A percentile compares a stretch with the other conserved stretches of the same genome.
Conservation (phyloP, 2,888 invertebrate species). For the Entomobrya proxima region DNA sequence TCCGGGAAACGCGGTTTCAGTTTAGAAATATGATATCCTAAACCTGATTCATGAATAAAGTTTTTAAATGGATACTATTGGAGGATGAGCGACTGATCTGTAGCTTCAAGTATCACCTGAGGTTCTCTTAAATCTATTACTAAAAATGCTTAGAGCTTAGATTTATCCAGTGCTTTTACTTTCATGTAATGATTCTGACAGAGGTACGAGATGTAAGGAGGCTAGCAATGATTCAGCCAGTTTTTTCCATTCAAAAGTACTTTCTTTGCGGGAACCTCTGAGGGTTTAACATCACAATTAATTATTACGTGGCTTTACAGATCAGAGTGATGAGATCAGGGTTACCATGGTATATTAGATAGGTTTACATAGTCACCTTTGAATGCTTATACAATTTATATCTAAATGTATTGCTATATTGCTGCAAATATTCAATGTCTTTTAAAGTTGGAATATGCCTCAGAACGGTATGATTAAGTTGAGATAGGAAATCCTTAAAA, state of each 20-base stretch:
- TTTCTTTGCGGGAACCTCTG: no score
- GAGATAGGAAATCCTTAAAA: no score
- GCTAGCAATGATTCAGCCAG: no score
- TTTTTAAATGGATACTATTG: not conserved
- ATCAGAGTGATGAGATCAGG: no score
- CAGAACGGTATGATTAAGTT: not conserved
- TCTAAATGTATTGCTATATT: slow-evolving; percentile 11
- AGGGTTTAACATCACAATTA: no score
- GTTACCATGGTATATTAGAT: no score
- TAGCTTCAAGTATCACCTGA: not conserved
- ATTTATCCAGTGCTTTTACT: no score
- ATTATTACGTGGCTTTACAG: no score
- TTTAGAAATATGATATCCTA: not conserved
- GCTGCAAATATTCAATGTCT: slow-evolving; percentile 18
- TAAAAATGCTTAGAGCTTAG: no score
- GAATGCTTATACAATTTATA: not conserved
- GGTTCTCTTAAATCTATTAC: not conserved
- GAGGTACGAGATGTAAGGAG: no score
- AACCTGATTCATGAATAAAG: not conserved
- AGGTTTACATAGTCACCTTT: not conserved
- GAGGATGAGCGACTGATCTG: slow-evolving; percentile 3
- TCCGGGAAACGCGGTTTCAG: not conserved
- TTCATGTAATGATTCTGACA: no score
- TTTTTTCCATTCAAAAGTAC: no score
- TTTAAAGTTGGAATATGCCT: not conserved